Evolutionary conservation across 2,888 invertebrate species (phyloP), one percentile per base, ranked within the genome.

Genomic region (Busseola fusca): DNA sequence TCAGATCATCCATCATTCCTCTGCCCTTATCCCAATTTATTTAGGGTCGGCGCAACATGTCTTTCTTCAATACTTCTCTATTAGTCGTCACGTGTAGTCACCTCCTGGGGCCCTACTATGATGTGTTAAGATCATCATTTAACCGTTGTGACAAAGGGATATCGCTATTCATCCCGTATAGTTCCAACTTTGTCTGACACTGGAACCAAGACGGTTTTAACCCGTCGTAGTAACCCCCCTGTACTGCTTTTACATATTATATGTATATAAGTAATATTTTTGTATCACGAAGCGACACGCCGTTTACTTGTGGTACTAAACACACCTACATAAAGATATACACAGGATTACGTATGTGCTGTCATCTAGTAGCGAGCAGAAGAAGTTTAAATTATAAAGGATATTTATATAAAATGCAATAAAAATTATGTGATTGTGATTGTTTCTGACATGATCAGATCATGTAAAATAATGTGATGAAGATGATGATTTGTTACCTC

Each of bases 401-500:
- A 48, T 45, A 18, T 6, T 45, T 6, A 18, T 45, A 34, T 7
- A 18, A 45, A 45, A 48, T 48, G 9, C 18, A 21, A 48, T 48
- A 21, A 48, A 48, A 48, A 48, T 21, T 0, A 48, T 48, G n/a
- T n/a, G 21, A 48, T 48, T 48, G 9, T 48, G 21, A n/a, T 10
- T 48, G 10, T n/a, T n/a, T 48, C 10, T 10, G 9, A 48, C 1
- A 48, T 21, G n/a, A 48, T 10, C 48, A 3, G 10, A 48, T 3
- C n/a, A 48, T n/a, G n/a, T n/a, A 48, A 48, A 48, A 9, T 21
- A 48, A 48, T 48, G 21, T 21, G 21, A 21, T 48, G 21, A 45
- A 21, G 5, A 52, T 27, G 9, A 56, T 1, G 7, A n/a, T 5
- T 27, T 9, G 62, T 91, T 87, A 97, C 97, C 96, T 97, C 97